These are phyloP conservation scores for Micromys minutus DNA, from an alignment of 2,113 vertebrate genomes.

Conservation along the genomic window DNA sequence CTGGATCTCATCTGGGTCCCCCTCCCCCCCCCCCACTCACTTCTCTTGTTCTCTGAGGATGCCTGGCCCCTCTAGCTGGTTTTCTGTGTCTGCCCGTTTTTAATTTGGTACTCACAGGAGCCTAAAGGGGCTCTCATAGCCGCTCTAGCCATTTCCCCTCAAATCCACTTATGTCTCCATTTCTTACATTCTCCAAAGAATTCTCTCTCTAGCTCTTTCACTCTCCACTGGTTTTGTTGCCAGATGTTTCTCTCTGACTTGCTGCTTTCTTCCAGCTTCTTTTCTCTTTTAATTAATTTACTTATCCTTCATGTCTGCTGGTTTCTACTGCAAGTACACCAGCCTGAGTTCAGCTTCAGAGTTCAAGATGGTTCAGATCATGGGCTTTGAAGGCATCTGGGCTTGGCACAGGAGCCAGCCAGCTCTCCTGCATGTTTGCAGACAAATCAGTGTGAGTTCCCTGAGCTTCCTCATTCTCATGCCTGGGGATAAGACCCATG, in stretches of 20 bases:
- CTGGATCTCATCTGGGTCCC: not conserved
- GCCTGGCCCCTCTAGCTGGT: not conserved
- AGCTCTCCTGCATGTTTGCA: not conserved
- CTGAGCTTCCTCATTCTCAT: not conserved
- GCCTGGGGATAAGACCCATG: not conserved
- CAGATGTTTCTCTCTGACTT: constrained; percentile 66
- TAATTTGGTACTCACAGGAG: not conserved
- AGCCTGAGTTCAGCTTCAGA: not conserved
- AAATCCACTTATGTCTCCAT: constrained; percentile 56
- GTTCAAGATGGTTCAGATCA: not conserved
- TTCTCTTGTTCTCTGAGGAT: not conserved
- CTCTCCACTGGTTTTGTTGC: constrained; percentile 55
- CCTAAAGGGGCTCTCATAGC: not conserved
- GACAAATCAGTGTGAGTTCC: not conserved
- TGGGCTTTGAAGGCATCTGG: not conserved
- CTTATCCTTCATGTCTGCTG: constrained; percentile 23
- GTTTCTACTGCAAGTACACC: not conserved
- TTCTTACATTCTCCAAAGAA: constrained; percentile 58
- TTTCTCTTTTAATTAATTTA: constrained; percentile 52
- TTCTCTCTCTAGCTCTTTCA: constrained; percentile 21
- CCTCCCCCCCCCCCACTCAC: not conserved
- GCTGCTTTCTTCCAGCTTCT: constrained; percentile 31
- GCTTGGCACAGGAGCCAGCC: not conserved
- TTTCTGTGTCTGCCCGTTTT: not conserved
- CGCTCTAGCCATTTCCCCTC: not conserved